Evolutionary conservation across 1,140 invertebrate species (phyloP).

Genomic region (Pseudobourletiella spinata): DNA sequence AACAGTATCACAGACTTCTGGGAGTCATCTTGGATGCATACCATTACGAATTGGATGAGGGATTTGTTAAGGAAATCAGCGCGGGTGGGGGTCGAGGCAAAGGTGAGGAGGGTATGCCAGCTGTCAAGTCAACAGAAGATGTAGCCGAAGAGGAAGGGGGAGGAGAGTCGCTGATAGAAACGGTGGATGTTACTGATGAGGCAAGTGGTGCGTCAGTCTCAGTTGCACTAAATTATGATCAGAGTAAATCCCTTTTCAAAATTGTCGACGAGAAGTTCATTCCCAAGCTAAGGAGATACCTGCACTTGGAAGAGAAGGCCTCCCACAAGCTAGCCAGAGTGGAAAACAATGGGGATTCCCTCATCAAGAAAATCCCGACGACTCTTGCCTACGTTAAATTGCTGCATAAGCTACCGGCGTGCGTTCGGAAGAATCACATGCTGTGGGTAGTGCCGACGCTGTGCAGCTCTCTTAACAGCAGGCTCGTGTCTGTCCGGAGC

Average conservation of each 20-base stretch:
- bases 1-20: conserved; percentile 4
- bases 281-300: neutral
- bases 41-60: neutral
- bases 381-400: conserved; percentile 2
- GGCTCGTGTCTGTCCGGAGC: neutral
- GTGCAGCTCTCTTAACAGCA: conserved; percentile 3
- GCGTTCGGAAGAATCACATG: neutral
- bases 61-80: neutral
- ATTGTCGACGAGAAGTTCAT: neutral
- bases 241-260: neutral
- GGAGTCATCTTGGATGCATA: neutral
- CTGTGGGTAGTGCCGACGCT: conserved; percentile 1
- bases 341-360: no score
- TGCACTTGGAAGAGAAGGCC: conserved; percentile 4
- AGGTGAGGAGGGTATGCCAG: neutral
- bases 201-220: neutral
- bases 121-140: neutral
- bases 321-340: neutral
- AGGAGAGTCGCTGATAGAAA: neutral
- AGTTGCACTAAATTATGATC: neutral
- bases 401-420: neutral
- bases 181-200: neutral
- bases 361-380: conserved; percentile 4
- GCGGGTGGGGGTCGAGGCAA: neutral
- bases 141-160: neutral